Percentiles rank a stretch among this genome's conserved stretches.
Evolutionary conservation across 2,113 vertebrate species (phyloP).

Genomic region (Theropithecus gelada): DNA sequence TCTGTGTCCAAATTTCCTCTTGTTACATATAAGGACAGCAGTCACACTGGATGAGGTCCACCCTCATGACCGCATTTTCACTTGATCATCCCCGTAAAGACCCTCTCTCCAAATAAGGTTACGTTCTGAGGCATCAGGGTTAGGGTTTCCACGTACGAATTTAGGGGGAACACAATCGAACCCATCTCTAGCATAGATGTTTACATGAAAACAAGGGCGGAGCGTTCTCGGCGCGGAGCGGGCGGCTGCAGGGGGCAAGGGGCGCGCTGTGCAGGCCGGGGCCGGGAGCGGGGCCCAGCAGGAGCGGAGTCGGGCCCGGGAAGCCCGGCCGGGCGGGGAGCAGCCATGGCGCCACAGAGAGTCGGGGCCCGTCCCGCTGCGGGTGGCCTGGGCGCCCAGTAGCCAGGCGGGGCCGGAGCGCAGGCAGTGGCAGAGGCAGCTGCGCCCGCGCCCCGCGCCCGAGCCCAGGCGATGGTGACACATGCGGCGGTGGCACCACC

Average conservation of each 20-base stretch:
- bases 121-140: not conserved
- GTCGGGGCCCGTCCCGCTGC: constrained; percentile 6
- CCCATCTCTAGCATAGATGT: not conserved
- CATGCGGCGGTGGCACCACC: constrained; percentile 95
- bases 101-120: not conserved
- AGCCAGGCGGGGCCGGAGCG: constrained; percentile 55
- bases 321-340: not conserved
- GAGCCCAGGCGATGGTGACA: constrained; percentile 96
- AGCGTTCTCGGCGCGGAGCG: not conserved
- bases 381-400: constrained; percentile 51
- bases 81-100: not conserved
- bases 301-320: not conserved
- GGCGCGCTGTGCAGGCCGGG: not conserved
- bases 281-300: not conserved
- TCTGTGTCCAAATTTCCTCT: not conserved
- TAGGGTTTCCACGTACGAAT: not conserved
- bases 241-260: not conserved
- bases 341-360: constrained; percentile 46
- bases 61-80: not conserved
- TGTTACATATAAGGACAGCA: not conserved
- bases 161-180: not conserved
- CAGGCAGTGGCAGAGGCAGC: constrained; percentile 14
- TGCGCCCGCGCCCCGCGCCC: constrained; percentile 65
- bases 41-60: not conserved
- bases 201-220: constrained; percentile 39